These are phyloP conservation scores for Anabas testudineus DNA, from an alignment of 2,797 vertebrate genomes.

Conservation along the genomic window DNA sequence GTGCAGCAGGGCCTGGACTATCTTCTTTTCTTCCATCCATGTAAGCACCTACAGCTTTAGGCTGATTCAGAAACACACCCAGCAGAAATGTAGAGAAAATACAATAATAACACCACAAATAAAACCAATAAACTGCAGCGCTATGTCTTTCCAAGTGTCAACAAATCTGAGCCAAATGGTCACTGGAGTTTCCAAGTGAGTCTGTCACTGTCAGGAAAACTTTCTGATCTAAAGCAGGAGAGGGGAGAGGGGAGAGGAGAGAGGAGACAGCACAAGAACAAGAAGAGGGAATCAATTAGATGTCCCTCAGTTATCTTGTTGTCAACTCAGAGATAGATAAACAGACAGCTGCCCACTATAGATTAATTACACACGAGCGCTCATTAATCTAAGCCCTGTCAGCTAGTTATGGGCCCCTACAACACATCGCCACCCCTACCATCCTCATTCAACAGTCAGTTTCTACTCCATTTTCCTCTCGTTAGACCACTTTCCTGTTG, in stretches of 20 bases:
- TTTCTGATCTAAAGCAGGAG: slow-evolving; percentile 49
- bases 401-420: slow-evolving; percentile 40
- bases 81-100: slow-evolving; percentile 17
- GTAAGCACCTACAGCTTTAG: slow-evolving; percentile 36
- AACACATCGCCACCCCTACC: slow-evolving; percentile 21
- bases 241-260: slow-evolving; percentile 27
- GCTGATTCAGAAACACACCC: slow-evolving; percentile 16
- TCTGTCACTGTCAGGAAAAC: slow-evolving; percentile 47
- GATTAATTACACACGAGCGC: slow-evolving; percentile 68
- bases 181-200: slow-evolving; percentile 18
- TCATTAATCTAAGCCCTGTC: slow-evolving; percentile 69
- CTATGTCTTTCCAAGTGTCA: not conserved
- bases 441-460: slow-evolving; percentile 6
- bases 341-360: slow-evolving; percentile 70
- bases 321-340: slow-evolving; percentile 62
- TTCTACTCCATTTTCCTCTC: slow-evolving; percentile 22
- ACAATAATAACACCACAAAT: not conserved
- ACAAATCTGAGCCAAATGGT: slow-evolving; percentile 19
- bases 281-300: slow-evolving; percentile 61
- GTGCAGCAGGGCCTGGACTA: slow-evolving; percentile 36
- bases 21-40: slow-evolving; percentile 22
- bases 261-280: slow-evolving; percentile 21
- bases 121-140: not conserved
- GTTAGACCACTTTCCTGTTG: slow-evolving; percentile 1
- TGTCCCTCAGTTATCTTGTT: slow-evolving; percentile 58